Evolutionary conservation across 2,797 vertebrate genomes (phyloP).

Genomic region (Rachycentron canadum): DNA sequence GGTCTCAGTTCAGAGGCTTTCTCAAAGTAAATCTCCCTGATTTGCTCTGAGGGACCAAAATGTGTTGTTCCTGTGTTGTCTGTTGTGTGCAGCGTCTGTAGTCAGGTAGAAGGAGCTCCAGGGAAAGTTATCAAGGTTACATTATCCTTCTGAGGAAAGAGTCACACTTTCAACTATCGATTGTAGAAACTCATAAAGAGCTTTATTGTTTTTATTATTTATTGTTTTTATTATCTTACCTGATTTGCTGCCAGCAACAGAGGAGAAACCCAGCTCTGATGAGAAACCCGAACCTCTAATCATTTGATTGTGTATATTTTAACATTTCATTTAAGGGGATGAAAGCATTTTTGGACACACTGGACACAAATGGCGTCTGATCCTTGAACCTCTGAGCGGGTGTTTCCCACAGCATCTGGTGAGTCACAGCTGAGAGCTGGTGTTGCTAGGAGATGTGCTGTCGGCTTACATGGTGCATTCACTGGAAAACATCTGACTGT

Average conservation of each 20-base stretch:
- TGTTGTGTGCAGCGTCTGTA: constrained; percentile 3
- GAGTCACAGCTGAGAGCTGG: constrained; percentile 2
- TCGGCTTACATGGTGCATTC: not conserved
- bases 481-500: not conserved
- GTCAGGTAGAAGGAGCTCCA: not conserved
- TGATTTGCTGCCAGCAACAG: not conserved
- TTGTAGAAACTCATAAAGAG: no score
- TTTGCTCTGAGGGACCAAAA: constrained; percentile 14
- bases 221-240: no score
- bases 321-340: not conserved
- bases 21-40: constrained; percentile 7
- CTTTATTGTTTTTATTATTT: no score
- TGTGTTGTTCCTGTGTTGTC: not conserved
- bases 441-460: not conserved
- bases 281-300: not conserved
- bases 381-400: not conserved
- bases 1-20: constrained; percentile 20
- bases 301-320: not conserved
- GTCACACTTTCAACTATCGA: not conserved
- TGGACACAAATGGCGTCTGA: not conserved
- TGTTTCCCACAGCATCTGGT: not conserved
- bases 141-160: not conserved
- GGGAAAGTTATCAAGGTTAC: not conserved
- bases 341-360: not conserved
- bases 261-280: not conserved